Conservation (phyloP, 1,140 invertebrate genomes). For the Drosophila tani region DNA sequence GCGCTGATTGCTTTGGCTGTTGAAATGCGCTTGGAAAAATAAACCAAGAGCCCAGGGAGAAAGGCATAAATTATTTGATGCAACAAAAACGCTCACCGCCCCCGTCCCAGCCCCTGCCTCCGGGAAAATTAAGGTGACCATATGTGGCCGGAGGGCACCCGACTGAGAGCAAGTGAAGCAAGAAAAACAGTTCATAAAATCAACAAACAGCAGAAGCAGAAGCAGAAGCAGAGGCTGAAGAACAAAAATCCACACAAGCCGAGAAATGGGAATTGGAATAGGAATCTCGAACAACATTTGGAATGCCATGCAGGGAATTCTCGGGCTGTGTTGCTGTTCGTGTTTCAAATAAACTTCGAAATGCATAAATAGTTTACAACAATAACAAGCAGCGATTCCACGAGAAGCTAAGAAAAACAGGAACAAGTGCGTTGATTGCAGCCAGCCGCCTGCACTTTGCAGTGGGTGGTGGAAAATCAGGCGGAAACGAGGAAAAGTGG, state of each 20-base stretch:
- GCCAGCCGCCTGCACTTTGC: constrained; percentile 57
- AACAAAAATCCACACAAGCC: constrained; percentile 16
- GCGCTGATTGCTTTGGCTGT: constrained; percentile 78
- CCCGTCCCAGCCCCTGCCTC: background rate
- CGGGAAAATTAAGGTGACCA: constrained; percentile 77
- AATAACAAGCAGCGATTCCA: constrained; percentile 61
- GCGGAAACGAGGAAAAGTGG: constrained; percentile 10
- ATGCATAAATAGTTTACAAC: constrained; percentile 83
- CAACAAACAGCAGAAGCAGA: constrained; percentile 68
- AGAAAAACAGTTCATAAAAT: constrained; percentile 83
- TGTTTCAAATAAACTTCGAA: constrained; percentile 83
- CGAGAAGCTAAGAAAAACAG: constrained; percentile 63
- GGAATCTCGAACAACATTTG: constrained; percentile 56
- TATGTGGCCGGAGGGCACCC: constrained; percentile 79
- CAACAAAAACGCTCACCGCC: constrained; percentile 22
- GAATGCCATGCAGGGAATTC: constrained; percentile 63
- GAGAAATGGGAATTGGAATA: constrained; percentile 25
- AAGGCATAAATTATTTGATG: constrained; percentile 81
- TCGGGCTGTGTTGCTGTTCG: constrained; percentile 37
- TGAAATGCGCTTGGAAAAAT: constrained; percentile 82
- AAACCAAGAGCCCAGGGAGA: constrained; percentile 75
- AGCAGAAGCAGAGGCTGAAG: background rate
- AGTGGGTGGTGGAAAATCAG: constrained; percentile 24
- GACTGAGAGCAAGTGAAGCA: constrained; percentile 73
- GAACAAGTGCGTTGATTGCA: constrained; percentile 82